Evolutionary conservation across 2,113 vertebrate genomes (phyloP).

Genomic region (Bungarus multicinctus): DNA sequence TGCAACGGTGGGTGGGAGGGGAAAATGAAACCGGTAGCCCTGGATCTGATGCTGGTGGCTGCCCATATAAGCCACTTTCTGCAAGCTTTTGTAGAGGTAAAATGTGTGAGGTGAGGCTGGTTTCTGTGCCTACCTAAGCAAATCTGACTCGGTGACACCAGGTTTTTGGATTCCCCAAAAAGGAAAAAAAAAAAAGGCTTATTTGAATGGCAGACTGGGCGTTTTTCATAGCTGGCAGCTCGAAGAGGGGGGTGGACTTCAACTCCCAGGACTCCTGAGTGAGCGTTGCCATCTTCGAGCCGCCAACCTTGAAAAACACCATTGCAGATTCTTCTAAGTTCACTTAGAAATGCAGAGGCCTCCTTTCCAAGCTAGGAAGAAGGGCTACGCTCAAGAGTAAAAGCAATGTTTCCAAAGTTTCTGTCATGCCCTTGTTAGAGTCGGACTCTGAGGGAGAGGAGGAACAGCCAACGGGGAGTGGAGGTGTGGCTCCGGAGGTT

Average conservation of each 20-base stretch:
- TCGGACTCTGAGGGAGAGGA: too few relatives aligned
- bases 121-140: neutral
- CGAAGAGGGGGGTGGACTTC: neutral
- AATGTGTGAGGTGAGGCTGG: neutral
- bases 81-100: neutral
- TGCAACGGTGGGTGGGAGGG: neutral
- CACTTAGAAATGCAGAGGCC: neutral
- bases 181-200: neutral
- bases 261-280: neutral
- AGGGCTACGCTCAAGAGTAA: neutral
- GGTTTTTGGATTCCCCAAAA: neutral
- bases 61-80: neutral
- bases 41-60: conserved; percentile 30
- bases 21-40: neutral
- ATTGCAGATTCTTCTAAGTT: neutral
- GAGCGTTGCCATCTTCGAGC: neutral
- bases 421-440: too few relatives aligned
- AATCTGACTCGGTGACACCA: neutral
- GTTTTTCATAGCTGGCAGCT: neutral
- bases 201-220: too few relatives aligned
- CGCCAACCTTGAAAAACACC: neutral
- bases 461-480: too few relatives aligned
- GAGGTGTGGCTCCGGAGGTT: too few relatives aligned
- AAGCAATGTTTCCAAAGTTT: neutral
- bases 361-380: neutral